phyloP scores from a whole-genome alignment of 30 jellyfish, hydroid and myxozoan genomes.

The Turritopsis rubra region DNA sequence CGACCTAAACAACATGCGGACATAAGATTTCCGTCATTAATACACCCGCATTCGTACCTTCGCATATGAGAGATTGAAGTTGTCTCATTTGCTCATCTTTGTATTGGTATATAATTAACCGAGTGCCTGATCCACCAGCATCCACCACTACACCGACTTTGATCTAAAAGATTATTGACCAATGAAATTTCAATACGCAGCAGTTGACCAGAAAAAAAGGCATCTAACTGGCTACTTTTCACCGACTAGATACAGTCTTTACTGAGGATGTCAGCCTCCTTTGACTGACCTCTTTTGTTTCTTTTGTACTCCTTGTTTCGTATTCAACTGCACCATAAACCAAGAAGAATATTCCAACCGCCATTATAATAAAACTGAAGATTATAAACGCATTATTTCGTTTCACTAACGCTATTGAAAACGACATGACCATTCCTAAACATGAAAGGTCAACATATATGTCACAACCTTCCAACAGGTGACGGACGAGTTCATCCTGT shows the following conservation, averaged over 20 bases:
- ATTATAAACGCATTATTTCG: not conserved
- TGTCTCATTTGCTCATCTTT: slow-evolving; percentile 19
- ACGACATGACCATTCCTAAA: not conserved
- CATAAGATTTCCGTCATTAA: no score
- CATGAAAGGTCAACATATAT: no score
- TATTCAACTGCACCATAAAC: slow-evolving; percentile 13
- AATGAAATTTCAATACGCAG: not conserved
- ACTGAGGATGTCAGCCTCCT: not conserved
- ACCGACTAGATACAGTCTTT: not conserved
- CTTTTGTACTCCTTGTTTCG: not conserved
- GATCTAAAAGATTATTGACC: slow-evolving; percentile 14
- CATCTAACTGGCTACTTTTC: not conserved
- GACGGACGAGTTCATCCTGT: no score
- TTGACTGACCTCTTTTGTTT: not conserved
- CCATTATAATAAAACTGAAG: not conserved
- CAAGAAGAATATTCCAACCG: slow-evolving; percentile 7
- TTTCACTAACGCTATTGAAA: not conserved
- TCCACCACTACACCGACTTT: slow-evolving; percentile 42
- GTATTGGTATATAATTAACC: slow-evolving; percentile 28
- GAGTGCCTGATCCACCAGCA: slow-evolving; percentile 68
- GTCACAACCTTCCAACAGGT: no score
- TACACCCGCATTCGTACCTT: slow-evolving; percentile 36
- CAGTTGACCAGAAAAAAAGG: not conserved
- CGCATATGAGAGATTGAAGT: slow-evolving; percentile 27
- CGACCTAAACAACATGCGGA: no score